Evolutionary conservation across 2,113 vertebrate genomes (phyloP).

Genomic region (Eupsittula cactorum): DNA sequence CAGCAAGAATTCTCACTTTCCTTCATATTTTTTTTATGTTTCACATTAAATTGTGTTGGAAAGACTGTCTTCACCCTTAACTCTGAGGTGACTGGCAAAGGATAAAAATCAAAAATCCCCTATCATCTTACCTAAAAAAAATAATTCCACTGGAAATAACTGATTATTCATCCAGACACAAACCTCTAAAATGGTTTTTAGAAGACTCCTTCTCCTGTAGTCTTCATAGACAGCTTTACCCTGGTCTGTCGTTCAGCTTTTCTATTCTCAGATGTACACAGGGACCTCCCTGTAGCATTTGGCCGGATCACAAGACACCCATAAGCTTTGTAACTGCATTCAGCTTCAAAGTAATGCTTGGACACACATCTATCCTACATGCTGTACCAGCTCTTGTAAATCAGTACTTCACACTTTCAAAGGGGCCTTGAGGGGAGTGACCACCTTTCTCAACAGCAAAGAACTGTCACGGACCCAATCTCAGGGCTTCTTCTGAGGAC

Average conservation of each 20-base stretch:
- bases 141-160: neutral
- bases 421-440: neutral
- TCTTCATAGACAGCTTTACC: neutral
- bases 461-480: neutral
- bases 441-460: neutral
- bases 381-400: neutral
- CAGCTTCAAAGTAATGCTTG: neutral
- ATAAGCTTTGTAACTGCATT: neutral
- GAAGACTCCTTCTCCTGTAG: neutral
- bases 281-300: neutral
- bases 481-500: neutral
- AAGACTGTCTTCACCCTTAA: neutral
- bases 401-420: neutral
- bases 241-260: neutral
- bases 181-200: neutral
- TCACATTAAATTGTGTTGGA: neutral
- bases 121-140: neutral
- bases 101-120: neutral
- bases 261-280: neutral
- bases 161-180: neutral
- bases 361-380: neutral
- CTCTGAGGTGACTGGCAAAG: neutral
- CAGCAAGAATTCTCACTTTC: neutral
- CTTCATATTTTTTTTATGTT: neutral
- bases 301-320: neutral